These are phyloP conservation scores for Ophion obscuratus DNA, from an alignment of 2,888 invertebrate species.

Conservation along the genomic window DNA sequence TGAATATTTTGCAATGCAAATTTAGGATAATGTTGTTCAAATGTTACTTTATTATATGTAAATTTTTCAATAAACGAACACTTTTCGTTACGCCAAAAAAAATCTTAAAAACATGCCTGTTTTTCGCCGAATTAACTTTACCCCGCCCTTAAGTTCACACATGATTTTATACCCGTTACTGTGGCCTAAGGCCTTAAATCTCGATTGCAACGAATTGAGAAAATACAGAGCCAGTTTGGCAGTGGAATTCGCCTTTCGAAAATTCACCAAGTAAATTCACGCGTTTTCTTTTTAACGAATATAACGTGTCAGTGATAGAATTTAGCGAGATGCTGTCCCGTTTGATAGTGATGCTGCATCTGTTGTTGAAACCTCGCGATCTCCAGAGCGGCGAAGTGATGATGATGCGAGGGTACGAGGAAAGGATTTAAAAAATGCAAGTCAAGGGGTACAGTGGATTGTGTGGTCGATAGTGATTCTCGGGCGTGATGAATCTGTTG, in stretches of 20 bases:
- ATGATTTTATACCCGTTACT: too few relatives aligned
- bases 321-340: slow-evolving; percentile 46
- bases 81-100: too few relatives aligned
- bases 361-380: slow-evolving; percentile 69
- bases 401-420: slow-evolving; percentile 55
- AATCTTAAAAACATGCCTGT: too few relatives aligned
- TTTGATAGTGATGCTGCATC: slow-evolving; percentile 58
- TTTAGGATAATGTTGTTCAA: too few relatives aligned
- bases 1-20: too few relatives aligned
- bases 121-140: too few relatives aligned
- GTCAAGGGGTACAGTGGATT: slow-evolving; percentile 27
- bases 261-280: not conserved
- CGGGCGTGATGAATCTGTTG: slow-evolving; percentile 75
- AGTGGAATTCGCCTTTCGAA: not conserved
- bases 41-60: too few relatives aligned
- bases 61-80: too few relatives aligned
- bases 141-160: too few relatives aligned
- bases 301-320: slow-evolving; percentile 56
- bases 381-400: slow-evolving; percentile 67
- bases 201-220: not conserved
- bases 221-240: not conserved
- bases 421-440: slow-evolving; percentile 59
- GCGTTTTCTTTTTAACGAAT: not conserved
- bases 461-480: slow-evolving; percentile 8
- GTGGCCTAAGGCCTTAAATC: too few relatives aligned